Evolutionary conservation across 1,140 invertebrate genomes (phyloP).

Genomic region (Megathymus violae): DNA sequence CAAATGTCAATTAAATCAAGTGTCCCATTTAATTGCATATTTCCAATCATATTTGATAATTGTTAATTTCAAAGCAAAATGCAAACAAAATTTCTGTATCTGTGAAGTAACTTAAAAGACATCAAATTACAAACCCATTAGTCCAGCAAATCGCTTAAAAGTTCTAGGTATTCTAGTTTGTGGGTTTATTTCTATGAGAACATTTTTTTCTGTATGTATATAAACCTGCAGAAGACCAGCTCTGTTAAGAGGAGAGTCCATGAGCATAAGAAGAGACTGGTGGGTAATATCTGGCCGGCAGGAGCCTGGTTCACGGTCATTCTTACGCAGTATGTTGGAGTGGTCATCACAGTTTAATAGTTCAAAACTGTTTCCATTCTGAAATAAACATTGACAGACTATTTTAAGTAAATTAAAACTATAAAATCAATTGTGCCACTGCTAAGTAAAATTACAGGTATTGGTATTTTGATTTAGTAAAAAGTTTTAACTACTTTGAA

Average conservation of each 20-base stretch:
- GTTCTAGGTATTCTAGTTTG: constrained; percentile 99
- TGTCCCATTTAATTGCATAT: too few relatives aligned
- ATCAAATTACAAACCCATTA: constrained; percentile 92
- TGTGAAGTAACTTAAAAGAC: neutral
- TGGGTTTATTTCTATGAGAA: constrained; percentile 99
- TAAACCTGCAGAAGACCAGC: constrained; percentile 96
- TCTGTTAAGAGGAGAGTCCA: constrained; percentile 97
- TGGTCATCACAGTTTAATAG: constrained; percentile 98
- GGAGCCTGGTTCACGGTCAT: constrained; percentile 92
- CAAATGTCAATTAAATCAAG: too few relatives aligned
- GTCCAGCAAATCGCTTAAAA: constrained; percentile 98
- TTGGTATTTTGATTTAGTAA: too few relatives aligned
- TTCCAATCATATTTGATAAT: too few relatives aligned
- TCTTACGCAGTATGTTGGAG: constrained; percentile 91
- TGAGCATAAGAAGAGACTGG: constrained; percentile 97
- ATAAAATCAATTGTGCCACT: too few relatives aligned
- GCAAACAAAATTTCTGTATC: too few relatives aligned
- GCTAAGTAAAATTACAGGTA: too few relatives aligned
- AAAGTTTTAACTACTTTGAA: too few relatives aligned
- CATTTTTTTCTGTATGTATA: constrained; percentile 97
- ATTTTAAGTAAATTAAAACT: neutral
- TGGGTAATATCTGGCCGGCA: constrained; percentile 97
- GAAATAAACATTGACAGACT: constrained; percentile 40
- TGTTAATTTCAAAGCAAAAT: too few relatives aligned
- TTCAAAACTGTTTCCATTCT: constrained; percentile 95